Conservation (phyloP, 2,888 invertebrate species). For the Anticlea derivata region DNA sequence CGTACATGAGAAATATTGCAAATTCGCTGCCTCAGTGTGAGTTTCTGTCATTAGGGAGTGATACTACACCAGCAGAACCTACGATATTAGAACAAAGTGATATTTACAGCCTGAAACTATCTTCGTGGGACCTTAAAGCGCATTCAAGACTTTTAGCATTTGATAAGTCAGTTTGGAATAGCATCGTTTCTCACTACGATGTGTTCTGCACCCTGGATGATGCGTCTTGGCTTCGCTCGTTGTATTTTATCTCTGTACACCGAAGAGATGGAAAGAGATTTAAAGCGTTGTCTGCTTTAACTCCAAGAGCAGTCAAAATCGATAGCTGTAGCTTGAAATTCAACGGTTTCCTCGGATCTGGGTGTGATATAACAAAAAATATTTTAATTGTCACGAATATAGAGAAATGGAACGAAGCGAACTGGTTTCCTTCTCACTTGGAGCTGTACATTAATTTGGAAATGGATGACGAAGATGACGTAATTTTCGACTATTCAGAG, state of each 20-base stretch:
- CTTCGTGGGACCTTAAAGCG: constrained; percentile 49
- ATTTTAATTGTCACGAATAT: constrained; percentile 31
- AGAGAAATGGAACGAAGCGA: constrained; percentile 31
- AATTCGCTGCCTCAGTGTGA: constrained; percentile 47
- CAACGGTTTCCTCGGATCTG: background rate
- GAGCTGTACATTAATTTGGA: constrained; percentile 52
- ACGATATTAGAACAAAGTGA: constrained; percentile 24
- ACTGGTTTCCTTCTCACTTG: constrained; percentile 49
- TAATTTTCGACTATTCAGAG: constrained; percentile 48
- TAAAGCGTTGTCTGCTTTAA: constrained; percentile 50
- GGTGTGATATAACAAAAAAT: constrained; percentile 9
- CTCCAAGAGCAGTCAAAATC: constrained; percentile 53
- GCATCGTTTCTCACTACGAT: constrained; percentile 57
- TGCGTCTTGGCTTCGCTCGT: constrained; percentile 56
- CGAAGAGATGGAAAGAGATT: constrained; percentile 49
- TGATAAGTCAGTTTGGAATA: constrained; percentile 54
- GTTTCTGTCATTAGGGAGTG: constrained; percentile 50
- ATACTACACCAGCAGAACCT: constrained; percentile 12
- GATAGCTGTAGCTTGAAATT: background rate
- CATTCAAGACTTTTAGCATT: constrained; percentile 56
- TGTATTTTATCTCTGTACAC: constrained; percentile 54
- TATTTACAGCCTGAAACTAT: constrained; percentile 43
- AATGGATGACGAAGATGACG: constrained; percentile 46
- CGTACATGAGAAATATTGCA: constrained; percentile 52
- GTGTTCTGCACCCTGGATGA: constrained; percentile 59